phyloP scores from a whole-genome alignment of 2,888 invertebrate genomes.

The Acanthosepion pharaonis region DNA sequence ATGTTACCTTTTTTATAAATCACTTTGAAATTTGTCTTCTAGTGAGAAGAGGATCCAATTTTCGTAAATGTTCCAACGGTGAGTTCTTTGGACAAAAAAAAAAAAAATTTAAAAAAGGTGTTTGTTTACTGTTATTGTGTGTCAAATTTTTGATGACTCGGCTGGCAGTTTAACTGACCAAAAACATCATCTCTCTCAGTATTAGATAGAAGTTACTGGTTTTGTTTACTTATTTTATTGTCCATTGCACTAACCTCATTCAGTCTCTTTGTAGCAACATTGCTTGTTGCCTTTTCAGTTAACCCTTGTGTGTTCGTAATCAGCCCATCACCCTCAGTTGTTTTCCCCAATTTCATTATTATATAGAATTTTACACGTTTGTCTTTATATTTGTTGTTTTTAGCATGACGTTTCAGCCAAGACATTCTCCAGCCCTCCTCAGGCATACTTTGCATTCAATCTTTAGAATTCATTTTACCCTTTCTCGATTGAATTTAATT shows the following conservation, averaged over 20 bases:
- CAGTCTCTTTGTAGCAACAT: neutral
- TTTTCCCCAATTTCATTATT: neutral
- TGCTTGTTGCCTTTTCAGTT: neutral
- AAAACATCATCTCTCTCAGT: too few species aligned
- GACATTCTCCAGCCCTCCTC: neutral
- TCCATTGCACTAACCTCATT: neutral
- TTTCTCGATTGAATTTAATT: too few species aligned
- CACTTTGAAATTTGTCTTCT: constrained; percentile 39
- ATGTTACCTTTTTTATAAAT: neutral
- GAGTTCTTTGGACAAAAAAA: constrained; percentile 35
- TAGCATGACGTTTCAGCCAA: neutral
- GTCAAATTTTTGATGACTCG: neutral
- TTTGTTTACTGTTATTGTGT: constrained; percentile 1
- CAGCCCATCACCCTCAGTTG: neutral
- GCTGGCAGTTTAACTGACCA: neutral
- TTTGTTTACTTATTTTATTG: neutral
- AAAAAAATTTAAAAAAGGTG: neutral
- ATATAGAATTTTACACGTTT: neutral
- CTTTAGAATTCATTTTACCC: neutral
- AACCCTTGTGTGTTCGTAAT: neutral
- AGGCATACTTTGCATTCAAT: neutral
- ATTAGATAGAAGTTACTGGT: neutral
- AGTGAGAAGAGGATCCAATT: constrained; percentile 43
- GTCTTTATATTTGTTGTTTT: neutral
- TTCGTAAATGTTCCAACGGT: constrained; percentile 33